Conservation (phyloP, 2,113 vertebrate species). For the Ailuropoda melanoleuca region DNA sequence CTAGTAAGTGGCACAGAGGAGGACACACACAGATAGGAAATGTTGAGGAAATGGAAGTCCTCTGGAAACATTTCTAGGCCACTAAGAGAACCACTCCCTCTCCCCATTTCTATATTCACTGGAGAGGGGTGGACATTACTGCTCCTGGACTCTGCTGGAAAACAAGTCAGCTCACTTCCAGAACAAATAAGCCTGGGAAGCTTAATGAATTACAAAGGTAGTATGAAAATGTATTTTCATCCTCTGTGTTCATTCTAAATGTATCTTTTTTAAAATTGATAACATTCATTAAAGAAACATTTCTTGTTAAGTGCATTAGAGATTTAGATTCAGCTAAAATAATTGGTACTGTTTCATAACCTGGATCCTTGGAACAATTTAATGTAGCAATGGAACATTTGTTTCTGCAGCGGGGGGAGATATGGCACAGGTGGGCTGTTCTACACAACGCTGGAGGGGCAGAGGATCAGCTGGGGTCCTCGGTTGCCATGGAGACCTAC, state of each 20-base stretch:
- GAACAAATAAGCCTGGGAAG: not conserved
- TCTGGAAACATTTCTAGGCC: not conserved
- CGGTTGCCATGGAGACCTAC: constrained; percentile 58
- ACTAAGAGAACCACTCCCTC: not conserved
- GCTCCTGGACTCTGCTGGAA: not conserved
- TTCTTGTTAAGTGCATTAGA: constrained; percentile 39
- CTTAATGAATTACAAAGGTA: constrained; percentile 39
- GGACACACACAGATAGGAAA: not conserved
- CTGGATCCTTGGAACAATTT: constrained; percentile 17
- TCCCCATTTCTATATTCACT: not conserved
- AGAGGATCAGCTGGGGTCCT: constrained; percentile 45
- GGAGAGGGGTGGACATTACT: not conserved
- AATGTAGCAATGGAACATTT: not conserved
- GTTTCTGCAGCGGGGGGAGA: constrained; percentile 1
- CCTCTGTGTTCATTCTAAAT: constrained; percentile 46
- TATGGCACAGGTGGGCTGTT: constrained; percentile 57
- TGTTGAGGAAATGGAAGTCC: not conserved
- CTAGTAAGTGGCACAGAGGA: not conserved
- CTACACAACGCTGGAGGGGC: not conserved
- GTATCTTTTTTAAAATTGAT: constrained; percentile 35
- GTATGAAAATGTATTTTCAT: constrained; percentile 31
- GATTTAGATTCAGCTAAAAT: constrained; percentile 22
- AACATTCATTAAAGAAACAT: constrained; percentile 48
- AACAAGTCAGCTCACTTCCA: not conserved
- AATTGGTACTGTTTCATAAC: constrained; percentile 7